A percentile compares a stretch with the other conserved stretches of the same genome.
phyloP scores from a whole-genome alignment of 2,113 vertebrate genomes.

The Megatriorchis doriae region DNA sequence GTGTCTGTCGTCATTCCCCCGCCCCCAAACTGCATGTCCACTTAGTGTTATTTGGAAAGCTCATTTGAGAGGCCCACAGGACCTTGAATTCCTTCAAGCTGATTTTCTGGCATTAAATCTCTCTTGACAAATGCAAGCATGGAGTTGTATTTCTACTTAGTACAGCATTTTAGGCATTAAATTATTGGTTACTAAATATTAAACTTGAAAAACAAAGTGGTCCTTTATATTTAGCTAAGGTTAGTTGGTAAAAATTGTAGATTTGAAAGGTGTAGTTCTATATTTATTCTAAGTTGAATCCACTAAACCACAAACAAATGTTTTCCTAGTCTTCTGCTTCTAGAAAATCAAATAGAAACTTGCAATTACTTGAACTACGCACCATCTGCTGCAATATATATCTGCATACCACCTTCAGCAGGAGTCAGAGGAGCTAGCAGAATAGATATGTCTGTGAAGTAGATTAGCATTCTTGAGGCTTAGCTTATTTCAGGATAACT shows the following conservation, averaged over 20 bases:
- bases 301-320: slow-evolving; percentile 70
- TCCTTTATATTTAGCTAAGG: slow-evolving; percentile 64
- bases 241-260: slow-evolving; percentile 65
- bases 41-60: not conserved
- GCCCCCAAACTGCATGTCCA: not conserved
- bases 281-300: slow-evolving; percentile 66
- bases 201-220: slow-evolving; percentile 57
- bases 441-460: not conserved
- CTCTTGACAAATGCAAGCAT: not conserved
- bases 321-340: slow-evolving; percentile 55
- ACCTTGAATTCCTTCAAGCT: not conserved
- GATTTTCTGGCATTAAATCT: not conserved
- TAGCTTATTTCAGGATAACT: slow-evolving; percentile 24
- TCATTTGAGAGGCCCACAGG: not conserved
- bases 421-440: not conserved
- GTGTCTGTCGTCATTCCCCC: no score
- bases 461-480: not conserved
- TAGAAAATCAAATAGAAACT: slow-evolving; percentile 57
- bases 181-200: slow-evolving; percentile 78
- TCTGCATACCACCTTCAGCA: not conserved
- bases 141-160: not conserved
- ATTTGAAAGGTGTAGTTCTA: slow-evolving; percentile 67
- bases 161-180: slow-evolving; percentile 54
- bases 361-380: slow-evolving; percentile 65
- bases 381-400: slow-evolving; percentile 28